Evolutionary conservation across 1,140 invertebrate genomes (phyloP).

Genomic region (Phymorhynchus buccinoides): DNA sequence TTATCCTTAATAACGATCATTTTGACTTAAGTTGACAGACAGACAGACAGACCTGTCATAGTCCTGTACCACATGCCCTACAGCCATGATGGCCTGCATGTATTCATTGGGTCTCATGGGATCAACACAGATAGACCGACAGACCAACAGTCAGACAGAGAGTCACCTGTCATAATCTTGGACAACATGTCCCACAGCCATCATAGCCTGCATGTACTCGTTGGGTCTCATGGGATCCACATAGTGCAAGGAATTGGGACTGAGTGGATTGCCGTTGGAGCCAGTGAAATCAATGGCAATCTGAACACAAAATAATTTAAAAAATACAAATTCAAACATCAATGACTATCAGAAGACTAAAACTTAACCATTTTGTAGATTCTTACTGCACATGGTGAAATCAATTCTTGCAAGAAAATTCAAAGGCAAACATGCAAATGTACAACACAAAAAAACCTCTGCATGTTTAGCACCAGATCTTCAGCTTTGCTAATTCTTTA

Average conservation of each 20-base stretch:
- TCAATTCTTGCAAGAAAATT: too few relatives aligned
- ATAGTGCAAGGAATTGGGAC: conserved; percentile 75
- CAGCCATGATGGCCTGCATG: conserved; percentile 74
- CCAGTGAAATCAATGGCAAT: conserved; percentile 81
- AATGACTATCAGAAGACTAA: too few relatives aligned
- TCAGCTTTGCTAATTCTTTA: too few relatives aligned
- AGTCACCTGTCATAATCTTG: conserved; percentile 78
- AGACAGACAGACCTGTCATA: conserved; percentile 71
- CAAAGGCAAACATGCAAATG: too few relatives aligned
- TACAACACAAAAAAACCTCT: too few relatives aligned
- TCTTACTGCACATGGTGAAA: too few relatives aligned
- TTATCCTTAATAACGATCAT: too few relatives aligned
- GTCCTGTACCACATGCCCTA: conserved; percentile 80
- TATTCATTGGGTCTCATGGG: conserved; percentile 67
- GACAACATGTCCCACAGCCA: conserved; percentile 78
- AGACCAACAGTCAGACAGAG: conserved; percentile 77
- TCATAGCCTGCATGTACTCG: conserved; percentile 73
- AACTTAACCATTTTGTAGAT: too few relatives aligned
- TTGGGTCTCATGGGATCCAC: conserved; percentile 67
- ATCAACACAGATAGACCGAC: conserved; percentile 66
- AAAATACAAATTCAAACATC: too few relatives aligned
- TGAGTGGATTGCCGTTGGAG: conserved; percentile 36
- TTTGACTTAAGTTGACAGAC: background rate
- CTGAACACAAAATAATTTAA: conserved; percentile 39
- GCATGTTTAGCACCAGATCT: background rate